Evolutionary conservation across 2,113 vertebrate species (phyloP), one percentile per base, ranked within the genome.

Genomic region (Capricornis sumatraensis): DNA sequence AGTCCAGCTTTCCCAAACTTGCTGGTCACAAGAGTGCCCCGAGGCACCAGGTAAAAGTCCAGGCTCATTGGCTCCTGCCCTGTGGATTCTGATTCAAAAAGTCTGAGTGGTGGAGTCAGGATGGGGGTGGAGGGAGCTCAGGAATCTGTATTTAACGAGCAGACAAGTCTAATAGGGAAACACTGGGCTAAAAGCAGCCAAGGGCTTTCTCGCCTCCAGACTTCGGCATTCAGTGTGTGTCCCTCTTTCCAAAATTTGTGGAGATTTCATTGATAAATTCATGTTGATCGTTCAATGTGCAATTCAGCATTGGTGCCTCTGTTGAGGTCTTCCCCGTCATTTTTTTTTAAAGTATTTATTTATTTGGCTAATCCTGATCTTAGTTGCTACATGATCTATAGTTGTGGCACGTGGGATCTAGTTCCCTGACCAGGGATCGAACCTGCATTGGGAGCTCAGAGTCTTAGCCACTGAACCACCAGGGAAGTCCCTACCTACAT

Each of bases 171-270:
- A 0, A 14, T 15, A 7, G 30, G 36, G 78, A 45, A 36, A 28
- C 27, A 4, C 7, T 2, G 43, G 90, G 43, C 30, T 40, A 33
- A 8, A n/a, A 12, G 12, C 47, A 21, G 52, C 55, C 47, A 2
- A 4, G 40, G 52, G 19, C 19, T 58, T 45, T 40, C 58, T 7
- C 1, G 25, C 58, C 36, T 79, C 17, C 25, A 28, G 28, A 36
- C 13, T 21, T 50, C 8, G 9, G 36, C 1, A 45, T 23, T 14
- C 4, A 7, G 21, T 1, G 10, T 23, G 8, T 36, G 19, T 45
- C 4, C 71, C 36, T 60, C 53, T 36, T 60, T 52, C 74, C 7
- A 15, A 67, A 67, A n/a, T 55, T 40, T 43, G 0, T 5, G 67
- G 67, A 71, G 36, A 40, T 40, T 55, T 55, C 6, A 3, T 4